Evolutionary conservation across 2,888 invertebrate species (phyloP), one percentile per base, ranked within the genome.

Genomic region (Oxycera nigricornis): DNA sequence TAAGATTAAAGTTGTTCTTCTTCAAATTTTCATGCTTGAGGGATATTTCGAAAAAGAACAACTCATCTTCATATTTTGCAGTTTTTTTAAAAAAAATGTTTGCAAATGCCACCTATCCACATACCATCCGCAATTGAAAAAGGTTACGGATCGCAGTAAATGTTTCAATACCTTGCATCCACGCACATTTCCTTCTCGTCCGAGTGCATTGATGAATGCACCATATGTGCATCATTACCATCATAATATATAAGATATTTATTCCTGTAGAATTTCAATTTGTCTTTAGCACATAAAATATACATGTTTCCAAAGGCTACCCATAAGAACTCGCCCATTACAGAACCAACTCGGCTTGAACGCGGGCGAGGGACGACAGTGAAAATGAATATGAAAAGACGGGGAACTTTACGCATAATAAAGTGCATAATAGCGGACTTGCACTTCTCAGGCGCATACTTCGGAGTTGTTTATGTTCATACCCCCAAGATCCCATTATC

Each of bases 211-310:
- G 70, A 52, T 52, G 55, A 70, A 52, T 55, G 70, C 55, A 70
- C 31, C 55, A 31, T 55, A 52, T 70, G 70, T 70, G 70, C 70
- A 55, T 65, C 65, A 70, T 55, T n/a, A 39, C 20, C 70, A 55
- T 68, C 68, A 50, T 55, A 39, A 35, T 70, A 68, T 22, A 52
- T 70, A 70, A 70, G 55, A 35, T 70, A 31, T n/a, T n/a, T n/a
- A n/a, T 55, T 55, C 55, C 28, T 22, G 70, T 70, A 52, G 70
- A 70, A 70, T 52, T 55, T 70, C 70, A 70, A 55, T 70, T 70
- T 52, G 70, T 70, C 70, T 70, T 70, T 46, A 24, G 52, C 70
- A 70, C 55, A 70, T 70, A 70, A 70, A 70, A 70, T 68, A 70
- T 55, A 55, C 26, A 41, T 65, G 41, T 14, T 65, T 22, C 30